These are phyloP conservation scores for Chrysomela aeneicollis DNA, from an alignment of 2,888 invertebrate genomes.

Conservation along the genomic window DNA sequence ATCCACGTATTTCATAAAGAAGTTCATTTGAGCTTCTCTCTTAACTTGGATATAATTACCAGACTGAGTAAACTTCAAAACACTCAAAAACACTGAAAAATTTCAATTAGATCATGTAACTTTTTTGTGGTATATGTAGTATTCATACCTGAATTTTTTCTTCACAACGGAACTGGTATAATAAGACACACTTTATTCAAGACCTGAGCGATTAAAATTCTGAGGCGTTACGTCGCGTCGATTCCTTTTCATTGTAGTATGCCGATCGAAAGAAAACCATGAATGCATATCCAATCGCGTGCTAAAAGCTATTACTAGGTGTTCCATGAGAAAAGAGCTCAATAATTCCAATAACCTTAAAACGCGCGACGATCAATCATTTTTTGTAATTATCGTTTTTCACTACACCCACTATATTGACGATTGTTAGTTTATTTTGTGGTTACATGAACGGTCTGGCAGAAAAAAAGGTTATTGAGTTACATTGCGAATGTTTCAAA, in stretches of 20 bases:
- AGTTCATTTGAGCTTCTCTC: no score
- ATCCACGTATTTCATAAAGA: no score
- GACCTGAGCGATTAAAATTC: constrained; percentile 2
- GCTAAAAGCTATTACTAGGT: constrained; percentile 49
- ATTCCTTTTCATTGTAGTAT: constrained; percentile 22
- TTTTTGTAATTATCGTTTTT: constrained; percentile 34
- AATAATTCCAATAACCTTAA: constrained; percentile 54
- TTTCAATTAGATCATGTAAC: no score
- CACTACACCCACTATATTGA: constrained; percentile 25
- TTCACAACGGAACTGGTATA: not conserved
- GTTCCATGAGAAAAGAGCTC: constrained; percentile 46
- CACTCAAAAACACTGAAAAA: no score
- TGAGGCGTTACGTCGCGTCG: constrained; percentile 11
- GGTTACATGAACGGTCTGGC: no score
- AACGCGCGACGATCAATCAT: constrained; percentile 48
- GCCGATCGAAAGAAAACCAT: constrained; percentile 24
- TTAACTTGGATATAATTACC: no score
- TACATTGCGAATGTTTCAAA: no score
- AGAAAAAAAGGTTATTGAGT: no score
- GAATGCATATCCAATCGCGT: constrained; percentile 46
- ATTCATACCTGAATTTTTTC: no score
- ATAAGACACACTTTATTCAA: constrained; percentile 14
- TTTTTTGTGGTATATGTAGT: no score
- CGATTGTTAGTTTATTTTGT: not conserved
- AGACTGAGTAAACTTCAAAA: no score